These are phyloP conservation scores for Climacteris rufus DNA, from an alignment of 2,113 vertebrate species.

Conservation along the genomic window DNA sequence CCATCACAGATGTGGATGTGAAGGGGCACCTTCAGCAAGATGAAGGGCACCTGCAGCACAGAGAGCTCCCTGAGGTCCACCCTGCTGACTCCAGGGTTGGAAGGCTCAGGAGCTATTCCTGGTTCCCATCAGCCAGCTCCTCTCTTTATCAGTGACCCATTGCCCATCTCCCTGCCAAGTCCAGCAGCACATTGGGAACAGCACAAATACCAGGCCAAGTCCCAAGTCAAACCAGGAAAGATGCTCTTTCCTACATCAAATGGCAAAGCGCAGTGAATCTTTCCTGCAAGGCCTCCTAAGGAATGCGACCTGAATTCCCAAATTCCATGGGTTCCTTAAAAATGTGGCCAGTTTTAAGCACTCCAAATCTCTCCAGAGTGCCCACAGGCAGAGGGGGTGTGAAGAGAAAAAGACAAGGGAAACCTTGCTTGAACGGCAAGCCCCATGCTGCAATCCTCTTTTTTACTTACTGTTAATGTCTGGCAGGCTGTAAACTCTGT, in stretches of 20 bases:
- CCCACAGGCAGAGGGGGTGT: background rate
- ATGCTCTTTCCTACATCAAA: too few relatives aligned
- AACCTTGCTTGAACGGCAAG: background rate
- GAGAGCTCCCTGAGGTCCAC: background rate
- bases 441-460: background rate
- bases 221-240: too few relatives aligned
- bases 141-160: background rate
- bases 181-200: too few relatives aligned
- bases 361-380: background rate
- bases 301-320: too few relatives aligned
- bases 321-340: too few relatives aligned
- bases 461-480: conserved; percentile 57
- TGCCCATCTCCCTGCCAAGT: too few relatives aligned
- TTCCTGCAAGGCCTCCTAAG: too few relatives aligned
- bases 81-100: background rate
- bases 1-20: background rate
- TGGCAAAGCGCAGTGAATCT: too few relatives aligned
- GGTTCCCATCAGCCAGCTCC: background rate
- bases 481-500: conserved; percentile 41
- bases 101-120: background rate
- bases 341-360: too few relatives aligned
- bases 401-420: background rate
- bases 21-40: too few relatives aligned
- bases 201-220: too few relatives aligned
- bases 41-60: background rate